Percentiles rank a stretch among this genome's conserved stretches.
Evolutionary conservation across 2,113 vertebrate genomes (phyloP).

Genomic region (Bombycilla garrulus): DNA sequence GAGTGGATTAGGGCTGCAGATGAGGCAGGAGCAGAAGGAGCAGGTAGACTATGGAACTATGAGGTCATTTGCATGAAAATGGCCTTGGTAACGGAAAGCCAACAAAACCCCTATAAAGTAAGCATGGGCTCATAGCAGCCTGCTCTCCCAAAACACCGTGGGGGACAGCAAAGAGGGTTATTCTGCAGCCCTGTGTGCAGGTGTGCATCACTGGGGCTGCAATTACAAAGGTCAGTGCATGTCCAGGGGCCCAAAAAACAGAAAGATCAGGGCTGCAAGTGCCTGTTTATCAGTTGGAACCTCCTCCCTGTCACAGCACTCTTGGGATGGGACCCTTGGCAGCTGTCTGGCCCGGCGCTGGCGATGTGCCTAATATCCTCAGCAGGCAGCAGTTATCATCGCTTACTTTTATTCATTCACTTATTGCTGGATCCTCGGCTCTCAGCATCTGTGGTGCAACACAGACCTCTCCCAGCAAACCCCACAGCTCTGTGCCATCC

Average conservation of each 20-base stretch:
- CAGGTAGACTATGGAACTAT: background rate
- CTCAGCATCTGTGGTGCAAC: background rate
- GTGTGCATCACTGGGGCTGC: background rate
- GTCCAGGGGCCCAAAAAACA: background rate
- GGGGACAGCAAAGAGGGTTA: background rate
- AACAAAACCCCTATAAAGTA: background rate
- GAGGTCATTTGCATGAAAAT: background rate
- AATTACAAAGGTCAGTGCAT: background rate
- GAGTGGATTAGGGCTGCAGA: background rate
- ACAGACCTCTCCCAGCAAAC: background rate
- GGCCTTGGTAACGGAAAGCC: background rate
- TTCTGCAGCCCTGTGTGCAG: rapidly evolving
- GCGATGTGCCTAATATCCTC: background rate
- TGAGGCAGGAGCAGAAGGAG: background rate
- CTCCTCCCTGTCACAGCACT: background rate
- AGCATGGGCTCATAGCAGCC: background rate
- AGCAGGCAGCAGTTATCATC: background rate
- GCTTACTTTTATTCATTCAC: background rate
- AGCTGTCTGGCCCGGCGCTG: rapidly evolving
- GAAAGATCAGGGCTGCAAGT: background rate
- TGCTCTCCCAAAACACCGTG: background rate
- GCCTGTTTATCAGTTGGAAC: rapidly evolving
- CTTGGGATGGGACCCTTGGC: background rate
- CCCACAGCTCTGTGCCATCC: background rate
- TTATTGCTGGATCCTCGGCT: background rate